Conservation (phyloP, 2,888 invertebrate species). For the Drosophila longiperda region DNA sequence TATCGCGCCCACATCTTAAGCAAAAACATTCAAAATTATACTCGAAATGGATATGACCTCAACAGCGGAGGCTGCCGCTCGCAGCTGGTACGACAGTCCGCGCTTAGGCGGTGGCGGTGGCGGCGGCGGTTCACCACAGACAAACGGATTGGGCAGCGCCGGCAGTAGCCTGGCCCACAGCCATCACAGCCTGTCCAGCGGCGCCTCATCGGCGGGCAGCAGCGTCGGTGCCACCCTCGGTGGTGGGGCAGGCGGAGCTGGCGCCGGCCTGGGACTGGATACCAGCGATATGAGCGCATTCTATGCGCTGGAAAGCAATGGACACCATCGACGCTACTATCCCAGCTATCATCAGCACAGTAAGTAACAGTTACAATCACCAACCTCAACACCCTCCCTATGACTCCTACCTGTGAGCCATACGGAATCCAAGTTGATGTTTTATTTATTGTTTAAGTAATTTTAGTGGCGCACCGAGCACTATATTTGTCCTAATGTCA, state of each 20-base stretch:
- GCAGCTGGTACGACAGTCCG: conserved; percentile 85
- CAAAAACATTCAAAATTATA: conserved; percentile 85
- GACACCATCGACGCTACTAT: conserved; percentile 85
- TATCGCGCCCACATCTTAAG: conserved; percentile 63
- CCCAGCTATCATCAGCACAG: conserved; percentile 85
- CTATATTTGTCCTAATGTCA: conserved; percentile 77
- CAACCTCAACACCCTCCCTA: no score
- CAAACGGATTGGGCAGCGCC: conserved; percentile 82
- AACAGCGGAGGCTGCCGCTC: conserved; percentile 85
- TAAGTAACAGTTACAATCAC: conserved; percentile 71
- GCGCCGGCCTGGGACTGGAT: conserved; percentile 82
- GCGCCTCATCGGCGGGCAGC: conserved; percentile 82
- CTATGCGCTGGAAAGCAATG: conserved; percentile 85
- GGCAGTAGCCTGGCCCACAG: conserved; percentile 81
- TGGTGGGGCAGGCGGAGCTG: conserved; percentile 73
- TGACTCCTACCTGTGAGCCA: background rate
- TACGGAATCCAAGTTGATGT: conserved; percentile 33
- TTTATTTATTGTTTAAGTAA: conserved; percentile 71
- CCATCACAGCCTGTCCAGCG: conserved; percentile 83
- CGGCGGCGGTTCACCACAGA: conserved; percentile 84
- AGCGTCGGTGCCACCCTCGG: conserved; percentile 78
- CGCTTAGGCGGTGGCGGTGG: conserved; percentile 84
- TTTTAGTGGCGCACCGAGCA: conserved; percentile 60
- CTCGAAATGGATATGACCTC: conserved; percentile 86
- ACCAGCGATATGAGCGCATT: conserved; percentile 85